Evolutionary conservation across 2,113 vertebrate species (phyloP), one percentile per base, ranked within the genome.

Genomic region (Elephantulus edwardii): DNA sequence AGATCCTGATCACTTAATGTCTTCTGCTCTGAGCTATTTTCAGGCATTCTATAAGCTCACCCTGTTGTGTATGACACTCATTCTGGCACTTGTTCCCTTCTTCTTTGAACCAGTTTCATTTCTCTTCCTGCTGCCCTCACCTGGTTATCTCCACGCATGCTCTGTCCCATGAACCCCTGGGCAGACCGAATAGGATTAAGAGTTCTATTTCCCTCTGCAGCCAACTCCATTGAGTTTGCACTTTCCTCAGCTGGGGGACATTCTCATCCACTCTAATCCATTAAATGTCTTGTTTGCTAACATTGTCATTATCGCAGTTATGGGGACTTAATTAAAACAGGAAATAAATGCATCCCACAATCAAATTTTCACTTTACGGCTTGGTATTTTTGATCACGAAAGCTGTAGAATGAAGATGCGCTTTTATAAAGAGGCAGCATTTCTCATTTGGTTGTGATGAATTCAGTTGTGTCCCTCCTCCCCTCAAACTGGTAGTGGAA

Each of bases 1-100:
- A 89, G 77, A 95, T 74, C 35, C 42, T 68, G 80, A 80, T 81
- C 24, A 54, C 64, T 96, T 96, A 95, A 96, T 97, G 97, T 96
- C 93, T 91, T 42, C 48, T 85, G 86, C 83, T 66, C 56, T 8
- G 75, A n/a, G n/a, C 17, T 20, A 62, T 66, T 86, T 84, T 26
- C 30, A n/a, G 19, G 17, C 64, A 24, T 74, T 52, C 52, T 64
- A 62, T 50, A 17, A 11, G 46, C 35, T 77, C 33, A 58, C 35
- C 22, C 4, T 22, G 42, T 79, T 75, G 30, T 82, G 62, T 48
- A 48, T 75, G 4, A 75, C n/a, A 28, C 13, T 3, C 42, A 64
- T 72, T 88, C 60, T 12, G 60, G 12, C 17, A 50, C 48, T 75
- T 83, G 8, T 58, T 86, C 89, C 40, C 35, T 62, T 86, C 88